phyloP scores from a whole-genome alignment of 2,888 invertebrate species.

The Caenorhabditis sp. region DNA sequence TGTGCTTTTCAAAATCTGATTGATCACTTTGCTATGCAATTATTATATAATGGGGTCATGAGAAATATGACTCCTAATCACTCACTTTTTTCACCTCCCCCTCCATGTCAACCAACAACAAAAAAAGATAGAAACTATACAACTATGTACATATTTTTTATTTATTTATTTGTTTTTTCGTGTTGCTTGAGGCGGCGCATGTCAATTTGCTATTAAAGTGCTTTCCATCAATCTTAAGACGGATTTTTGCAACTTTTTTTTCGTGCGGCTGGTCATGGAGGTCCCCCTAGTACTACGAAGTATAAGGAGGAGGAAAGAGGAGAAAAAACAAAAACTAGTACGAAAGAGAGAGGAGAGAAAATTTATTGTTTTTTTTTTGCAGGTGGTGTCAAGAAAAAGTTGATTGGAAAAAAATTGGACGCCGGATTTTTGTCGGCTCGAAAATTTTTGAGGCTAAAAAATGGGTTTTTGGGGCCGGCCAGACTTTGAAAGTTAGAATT shows the following conservation, averaged over 20 bases:
- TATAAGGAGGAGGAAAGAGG: background rate
- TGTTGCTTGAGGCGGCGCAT: background rate
- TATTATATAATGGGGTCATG: background rate
- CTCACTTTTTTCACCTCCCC: too few relatives aligned
- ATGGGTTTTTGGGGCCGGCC: too few relatives aligned
- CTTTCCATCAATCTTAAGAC: conserved; percentile 7
- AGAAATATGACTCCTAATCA: background rate
- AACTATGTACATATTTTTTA: background rate
- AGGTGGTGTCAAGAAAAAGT: too few relatives aligned
- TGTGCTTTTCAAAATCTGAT: conserved; percentile 1
- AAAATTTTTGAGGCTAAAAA: too few relatives aligned
- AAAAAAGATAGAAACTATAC: background rate
- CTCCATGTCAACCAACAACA: background rate
- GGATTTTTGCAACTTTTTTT: too few relatives aligned
- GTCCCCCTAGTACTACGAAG: too few relatives aligned
- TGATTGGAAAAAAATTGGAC: too few relatives aligned
- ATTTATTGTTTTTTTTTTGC: too few relatives aligned
- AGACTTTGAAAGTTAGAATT: too few relatives aligned
- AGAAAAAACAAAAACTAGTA: background rate
- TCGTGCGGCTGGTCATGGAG: too few relatives aligned
- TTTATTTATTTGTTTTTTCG: background rate
- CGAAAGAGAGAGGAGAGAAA: too few relatives aligned
- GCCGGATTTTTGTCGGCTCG: too few relatives aligned
- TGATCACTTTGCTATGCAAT: background rate
- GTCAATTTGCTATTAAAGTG: conserved; percentile 10